Evolutionary conservation across 2,113 vertebrate genomes (phyloP).

Genomic region (Capreolus pygargus): DNA sequence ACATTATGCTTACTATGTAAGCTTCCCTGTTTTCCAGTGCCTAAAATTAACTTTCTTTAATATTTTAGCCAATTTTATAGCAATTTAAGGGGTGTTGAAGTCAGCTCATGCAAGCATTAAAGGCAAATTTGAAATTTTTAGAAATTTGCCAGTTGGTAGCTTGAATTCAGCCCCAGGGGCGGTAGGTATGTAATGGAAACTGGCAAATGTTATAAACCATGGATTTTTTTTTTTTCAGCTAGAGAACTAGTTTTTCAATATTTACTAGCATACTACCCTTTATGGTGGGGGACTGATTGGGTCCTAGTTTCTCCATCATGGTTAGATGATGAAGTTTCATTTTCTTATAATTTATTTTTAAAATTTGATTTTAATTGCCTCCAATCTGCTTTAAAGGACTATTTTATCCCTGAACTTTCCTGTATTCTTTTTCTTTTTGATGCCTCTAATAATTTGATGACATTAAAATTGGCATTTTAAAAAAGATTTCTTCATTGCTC

Average conservation of each 20-base stretch:
- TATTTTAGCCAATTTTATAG: neutral
- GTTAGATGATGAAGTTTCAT: neutral
- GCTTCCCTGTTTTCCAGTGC: neutral
- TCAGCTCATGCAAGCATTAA: neutral
- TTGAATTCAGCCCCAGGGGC: neutral
- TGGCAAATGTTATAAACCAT: neutral
- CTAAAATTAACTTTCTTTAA: neutral
- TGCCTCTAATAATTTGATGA: slow-evolving; percentile 26
- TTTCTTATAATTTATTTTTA: slow-evolving; percentile 43
- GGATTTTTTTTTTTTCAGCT: neutral
- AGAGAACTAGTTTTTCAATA: neutral
- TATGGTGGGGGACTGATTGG: neutral
- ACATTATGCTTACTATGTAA: neutral
- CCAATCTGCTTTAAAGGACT: slow-evolving; percentile 14
- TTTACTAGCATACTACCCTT: neutral
- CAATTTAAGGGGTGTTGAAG: neutral
- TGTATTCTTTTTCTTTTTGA: slow-evolving; percentile 6
- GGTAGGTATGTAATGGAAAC: neutral
- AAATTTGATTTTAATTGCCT: slow-evolving; percentile 40
- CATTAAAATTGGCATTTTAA: neutral
- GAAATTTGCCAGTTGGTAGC: neutral
- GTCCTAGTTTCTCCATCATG: slow-evolving; percentile 15
- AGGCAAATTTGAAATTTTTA: slow-evolving; percentile 11
- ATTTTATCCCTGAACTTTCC: slow-evolving; percentile 18
- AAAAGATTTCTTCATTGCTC: neutral